Evolutionary conservation across 2,888 invertebrate species (phyloP).

Genomic region (Eledona agricola): DNA sequence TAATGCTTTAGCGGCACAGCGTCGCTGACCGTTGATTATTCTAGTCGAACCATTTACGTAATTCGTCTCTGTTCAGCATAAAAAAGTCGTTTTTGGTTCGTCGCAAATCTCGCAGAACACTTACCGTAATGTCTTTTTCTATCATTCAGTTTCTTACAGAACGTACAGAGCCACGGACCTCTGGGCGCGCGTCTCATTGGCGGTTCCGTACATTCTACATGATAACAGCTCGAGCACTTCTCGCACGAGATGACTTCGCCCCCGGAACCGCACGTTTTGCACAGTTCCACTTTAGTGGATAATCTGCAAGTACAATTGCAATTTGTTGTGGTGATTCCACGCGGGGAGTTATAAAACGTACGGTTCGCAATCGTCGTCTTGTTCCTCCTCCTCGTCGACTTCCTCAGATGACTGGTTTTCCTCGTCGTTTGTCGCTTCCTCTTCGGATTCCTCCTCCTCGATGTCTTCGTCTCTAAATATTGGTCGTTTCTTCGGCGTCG

Average conservation of each 20-base stretch:
- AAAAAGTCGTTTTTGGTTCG: too few species aligned
- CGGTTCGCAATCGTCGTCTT: constrained; percentile 44
- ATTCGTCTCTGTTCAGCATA: constrained; percentile 35
- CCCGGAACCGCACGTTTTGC: constrained; percentile 72
- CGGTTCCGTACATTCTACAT: constrained; percentile 77
- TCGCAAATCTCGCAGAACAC: too few species aligned
- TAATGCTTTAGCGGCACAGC: constrained; percentile 71
- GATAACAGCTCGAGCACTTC: constrained; percentile 71
- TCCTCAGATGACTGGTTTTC: constrained; percentile 59
- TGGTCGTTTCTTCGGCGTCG: constrained; percentile 58
- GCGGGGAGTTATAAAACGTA: constrained; percentile 11
- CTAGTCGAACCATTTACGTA: constrained; percentile 55
- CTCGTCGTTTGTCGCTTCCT: constrained; percentile 59
- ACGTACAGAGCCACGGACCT: constrained; percentile 70
- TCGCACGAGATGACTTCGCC: constrained; percentile 74
- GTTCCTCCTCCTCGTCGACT: constrained; percentile 46
- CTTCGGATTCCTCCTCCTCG: constrained; percentile 52
- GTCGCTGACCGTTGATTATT: constrained; percentile 61
- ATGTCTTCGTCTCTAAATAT: constrained; percentile 62
- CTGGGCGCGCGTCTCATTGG: constrained; percentile 70
- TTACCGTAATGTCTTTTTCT: constrained; percentile 34
- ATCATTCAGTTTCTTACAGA: constrained; percentile 62
- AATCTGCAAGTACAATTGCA: too few species aligned
- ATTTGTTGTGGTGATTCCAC: too few species aligned
- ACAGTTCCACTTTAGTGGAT: constrained; percentile 60